phyloP scores from a whole-genome alignment of 2,888 invertebrate genomes.

The Ophonus ardosiacus region DNA sequence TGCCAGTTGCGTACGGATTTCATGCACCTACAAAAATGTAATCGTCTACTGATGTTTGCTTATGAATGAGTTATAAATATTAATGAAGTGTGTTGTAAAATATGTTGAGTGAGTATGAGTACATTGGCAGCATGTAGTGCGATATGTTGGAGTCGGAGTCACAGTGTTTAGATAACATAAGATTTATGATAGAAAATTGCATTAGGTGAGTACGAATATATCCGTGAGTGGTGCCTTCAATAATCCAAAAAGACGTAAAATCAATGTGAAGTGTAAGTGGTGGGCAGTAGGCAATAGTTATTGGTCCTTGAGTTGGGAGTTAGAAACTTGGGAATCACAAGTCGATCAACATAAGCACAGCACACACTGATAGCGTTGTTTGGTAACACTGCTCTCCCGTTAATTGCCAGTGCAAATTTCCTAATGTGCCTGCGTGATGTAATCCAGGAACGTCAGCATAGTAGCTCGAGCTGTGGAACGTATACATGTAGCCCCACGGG shows the following conservation, averaged over 20 bases:
- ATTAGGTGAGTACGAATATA: constrained; percentile 9
- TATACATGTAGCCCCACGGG: not conserved
- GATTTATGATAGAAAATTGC: constrained; percentile 38
- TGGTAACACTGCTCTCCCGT: constrained; percentile 13
- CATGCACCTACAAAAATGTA: constrained; percentile 13
- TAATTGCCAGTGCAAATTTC: constrained; percentile 48
- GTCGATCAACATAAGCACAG: not conserved
- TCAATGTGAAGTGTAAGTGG: constrained; percentile 15
- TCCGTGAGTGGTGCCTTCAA: constrained; percentile 13
- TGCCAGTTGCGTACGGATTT: not conserved
- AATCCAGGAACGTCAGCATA: constrained; percentile 38
- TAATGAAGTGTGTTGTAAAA: constrained; percentile 48
- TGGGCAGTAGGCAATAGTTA: not conserved
- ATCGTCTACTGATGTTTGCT: constrained; percentile 25
- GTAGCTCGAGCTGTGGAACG: not conserved
- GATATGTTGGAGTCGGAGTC: no score
- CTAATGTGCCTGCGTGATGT: constrained; percentile 44
- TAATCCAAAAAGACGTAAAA: constrained; percentile 30
- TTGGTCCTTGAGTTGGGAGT: not conserved
- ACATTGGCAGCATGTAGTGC: not conserved
- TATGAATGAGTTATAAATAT: constrained; percentile 51
- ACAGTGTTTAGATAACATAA: constrained; percentile 6
- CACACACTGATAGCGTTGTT: constrained; percentile 6
- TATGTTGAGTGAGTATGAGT: not conserved
- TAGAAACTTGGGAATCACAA: not conserved